Evolutionary conservation across 1,140 invertebrate species (phyloP).

Genomic region (Neodiprion fabricii): DNA sequence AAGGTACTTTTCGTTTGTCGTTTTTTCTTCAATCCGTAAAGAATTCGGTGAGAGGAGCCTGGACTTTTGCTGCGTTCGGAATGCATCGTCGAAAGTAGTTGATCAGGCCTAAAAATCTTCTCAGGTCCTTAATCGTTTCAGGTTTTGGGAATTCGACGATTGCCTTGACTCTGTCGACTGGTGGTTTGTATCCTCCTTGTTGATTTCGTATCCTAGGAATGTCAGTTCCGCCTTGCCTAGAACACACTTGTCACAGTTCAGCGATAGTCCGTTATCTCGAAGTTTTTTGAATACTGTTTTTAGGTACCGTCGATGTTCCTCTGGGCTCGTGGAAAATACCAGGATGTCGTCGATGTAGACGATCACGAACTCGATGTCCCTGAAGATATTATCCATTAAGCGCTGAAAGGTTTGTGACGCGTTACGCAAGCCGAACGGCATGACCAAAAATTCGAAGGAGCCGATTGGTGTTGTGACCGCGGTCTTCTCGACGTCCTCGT

Average conservation of each 20-base stretch:
- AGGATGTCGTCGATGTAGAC: slow-evolving; percentile 18
- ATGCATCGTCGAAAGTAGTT: slow-evolving; percentile 51
- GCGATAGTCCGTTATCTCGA: slow-evolving; percentile 16
- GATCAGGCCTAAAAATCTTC: slow-evolving; percentile 54
- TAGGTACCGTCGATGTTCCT: slow-evolving; percentile 14
- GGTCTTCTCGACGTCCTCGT: slow-evolving; percentile 31
- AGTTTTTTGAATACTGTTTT: slow-evolving; percentile 7
- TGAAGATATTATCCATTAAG: slow-evolving; percentile 23
- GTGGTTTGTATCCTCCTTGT: slow-evolving; percentile 41
- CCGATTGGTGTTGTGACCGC: slow-evolving; percentile 39
- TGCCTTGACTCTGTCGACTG: slow-evolving; percentile 32
- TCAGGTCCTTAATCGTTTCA: slow-evolving; percentile 37
- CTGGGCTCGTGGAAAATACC: neutral
- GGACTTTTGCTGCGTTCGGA: slow-evolving; percentile 34
- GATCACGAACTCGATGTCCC: neutral
- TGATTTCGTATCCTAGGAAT: slow-evolving; percentile 45
- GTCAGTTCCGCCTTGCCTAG: slow-evolving; percentile 42
- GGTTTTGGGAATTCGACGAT: slow-evolving; percentile 43
- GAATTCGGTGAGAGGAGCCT: slow-evolving; percentile 33
- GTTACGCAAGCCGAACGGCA: slow-evolving; percentile 18
- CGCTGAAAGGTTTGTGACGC: slow-evolving; percentile 32
- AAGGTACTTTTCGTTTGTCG: slow-evolving; percentile 41
- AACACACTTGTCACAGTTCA: slow-evolving; percentile 40
- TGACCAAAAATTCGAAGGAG: slow-evolving; percentile 34
- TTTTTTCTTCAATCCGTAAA: slow-evolving; percentile 37